Evolutionary conservation across 2,797 vertebrate genomes (phyloP).

Genomic region (Geotrypetes seraphini): DNA sequence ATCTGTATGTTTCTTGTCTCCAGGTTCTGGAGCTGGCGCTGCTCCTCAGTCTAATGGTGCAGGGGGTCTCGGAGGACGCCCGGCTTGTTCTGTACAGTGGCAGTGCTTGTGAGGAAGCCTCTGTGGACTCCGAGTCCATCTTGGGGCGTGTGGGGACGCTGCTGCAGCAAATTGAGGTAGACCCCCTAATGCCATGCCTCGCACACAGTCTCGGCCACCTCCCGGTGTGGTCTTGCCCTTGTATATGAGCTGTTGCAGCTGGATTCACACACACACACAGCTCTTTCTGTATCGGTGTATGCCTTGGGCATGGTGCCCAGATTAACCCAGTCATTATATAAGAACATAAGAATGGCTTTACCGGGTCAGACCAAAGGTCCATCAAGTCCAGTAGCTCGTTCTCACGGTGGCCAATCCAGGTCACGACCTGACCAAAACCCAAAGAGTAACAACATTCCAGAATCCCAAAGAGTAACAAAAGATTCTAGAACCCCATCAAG

Average conservation of each 20-base stretch:
- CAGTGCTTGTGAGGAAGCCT: accelerated
- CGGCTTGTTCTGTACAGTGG: neutral
- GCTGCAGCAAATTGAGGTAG: conserved; percentile 36
- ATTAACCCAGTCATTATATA: no score
- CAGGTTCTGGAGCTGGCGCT: conserved; percentile 33
- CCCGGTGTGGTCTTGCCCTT: no score
- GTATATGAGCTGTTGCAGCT: no score
- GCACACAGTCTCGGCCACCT: neutral
- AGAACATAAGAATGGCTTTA: conserved; percentile 26
- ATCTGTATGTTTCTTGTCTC: no score
- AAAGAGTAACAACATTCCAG: no score
- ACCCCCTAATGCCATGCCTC: neutral
- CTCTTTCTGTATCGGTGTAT: conserved; percentile 7
- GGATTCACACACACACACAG: conserved; percentile 1
- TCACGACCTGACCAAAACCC: no score
- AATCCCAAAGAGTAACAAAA: no score
- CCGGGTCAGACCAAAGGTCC: no score
- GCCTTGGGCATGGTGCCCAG: no score
- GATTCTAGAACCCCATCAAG: no score
- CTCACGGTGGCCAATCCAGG: no score
- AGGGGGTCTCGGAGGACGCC: conserved; percentile 46
- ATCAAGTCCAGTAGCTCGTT: no score
- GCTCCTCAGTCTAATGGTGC: conserved; percentile 56
- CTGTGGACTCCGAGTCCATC: conserved; percentile 41
- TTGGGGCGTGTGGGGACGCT: conserved; percentile 52